Conservation (phyloP, 1,140 invertebrate genomes). For the Pseudomyrmex pallidus region DNA sequence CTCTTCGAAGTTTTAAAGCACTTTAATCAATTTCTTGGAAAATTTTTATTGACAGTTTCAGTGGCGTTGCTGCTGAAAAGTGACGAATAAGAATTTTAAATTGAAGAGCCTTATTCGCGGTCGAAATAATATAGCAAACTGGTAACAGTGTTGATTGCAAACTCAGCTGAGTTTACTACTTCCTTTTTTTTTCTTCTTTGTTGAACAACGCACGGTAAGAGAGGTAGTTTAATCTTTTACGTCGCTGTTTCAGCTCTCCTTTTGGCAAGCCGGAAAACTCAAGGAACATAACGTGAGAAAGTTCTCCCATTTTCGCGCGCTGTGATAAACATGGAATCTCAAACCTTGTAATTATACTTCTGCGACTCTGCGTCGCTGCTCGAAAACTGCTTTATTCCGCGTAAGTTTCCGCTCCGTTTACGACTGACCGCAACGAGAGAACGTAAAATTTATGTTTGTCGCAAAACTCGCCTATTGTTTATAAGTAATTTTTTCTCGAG, state of each 20-base stretch:
- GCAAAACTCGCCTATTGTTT: background rate
- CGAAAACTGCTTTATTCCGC: slow-evolving; percentile 21
- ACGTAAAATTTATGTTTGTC: slow-evolving; percentile 4
- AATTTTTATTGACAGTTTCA: background rate
- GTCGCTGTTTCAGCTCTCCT: background rate
- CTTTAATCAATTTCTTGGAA: slow-evolving; percentile 5
- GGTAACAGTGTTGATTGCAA: slow-evolving; percentile 29
- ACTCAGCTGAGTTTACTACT: slow-evolving; percentile 3
- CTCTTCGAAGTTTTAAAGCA: background rate
- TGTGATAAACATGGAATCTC: slow-evolving; percentile 41
- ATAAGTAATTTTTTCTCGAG: slow-evolving; percentile 7
- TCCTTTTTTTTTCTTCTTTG: slow-evolving; percentile 15
- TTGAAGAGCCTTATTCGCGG: background rate
- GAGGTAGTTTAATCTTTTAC: slow-evolving; percentile 37
- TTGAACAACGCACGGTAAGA: slow-evolving; percentile 11
- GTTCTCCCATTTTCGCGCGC: slow-evolving; percentile 33
- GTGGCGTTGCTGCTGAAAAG: background rate
- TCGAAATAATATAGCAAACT: slow-evolving; percentile 3
- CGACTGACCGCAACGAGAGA: background rate
- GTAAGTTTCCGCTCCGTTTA: slow-evolving; percentile 5
- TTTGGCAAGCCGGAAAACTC: slow-evolving; percentile 22
- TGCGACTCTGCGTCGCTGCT: slow-evolving; percentile 10
- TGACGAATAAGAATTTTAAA: slow-evolving; percentile 5
- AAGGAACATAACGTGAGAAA: slow-evolving; percentile 9
- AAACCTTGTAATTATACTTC: slow-evolving; percentile 44